Base-by-base conservation (phyloP, 2,113 vertebrate species). In the Macroglossus sobrinus region DNA sequence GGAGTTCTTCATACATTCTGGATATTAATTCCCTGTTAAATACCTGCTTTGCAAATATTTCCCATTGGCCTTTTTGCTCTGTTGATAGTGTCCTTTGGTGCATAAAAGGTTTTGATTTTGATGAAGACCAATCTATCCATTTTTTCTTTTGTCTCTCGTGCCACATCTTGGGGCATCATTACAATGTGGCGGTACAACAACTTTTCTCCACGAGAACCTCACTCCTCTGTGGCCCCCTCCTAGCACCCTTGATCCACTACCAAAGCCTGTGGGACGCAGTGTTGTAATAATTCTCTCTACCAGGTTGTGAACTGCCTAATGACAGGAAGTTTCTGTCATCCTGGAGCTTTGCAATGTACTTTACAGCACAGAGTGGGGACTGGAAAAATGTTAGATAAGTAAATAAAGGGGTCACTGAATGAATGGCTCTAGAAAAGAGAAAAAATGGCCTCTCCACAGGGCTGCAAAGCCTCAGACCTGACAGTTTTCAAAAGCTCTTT, bases 401-500 rank as follows among this genome's bases (percentile, higher is more conserved):
- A 63, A 84, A 76, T 61, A 66, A 68, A 80, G 24, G 45, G 18
- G n/a, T 40, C 74, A 53, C 76, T 71, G 87, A 93, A 57, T 78
- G 72, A 88, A 95, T 14, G 55, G 28, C 47, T 21, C 38, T 47
- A 40, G n/a, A 61, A 79, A 91, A 43, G 90, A 92, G 50, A 74
- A 78, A 87, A 90, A 87, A 3, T 55, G 89, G 40, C 61, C 45
- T 89, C 72, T 68, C 84, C 43, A 68, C 79, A 81, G 63, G 61
- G 19, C 71, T 8, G 4, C 50, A 15, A 59, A 76, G 45, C 53
- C 13, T 68, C 59, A 53, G 33, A 14, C 22, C 47, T 33, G n/a
- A 55, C 38, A 85, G 71, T 92, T 93, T 89, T 68, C 90, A 89
- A 81, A 93, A 95, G 92, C 95, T 84, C 38, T 91, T 35, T 92